Conservation (phyloP, 2,113 vertebrate genomes). For the Anolis carolinensis region DNA sequence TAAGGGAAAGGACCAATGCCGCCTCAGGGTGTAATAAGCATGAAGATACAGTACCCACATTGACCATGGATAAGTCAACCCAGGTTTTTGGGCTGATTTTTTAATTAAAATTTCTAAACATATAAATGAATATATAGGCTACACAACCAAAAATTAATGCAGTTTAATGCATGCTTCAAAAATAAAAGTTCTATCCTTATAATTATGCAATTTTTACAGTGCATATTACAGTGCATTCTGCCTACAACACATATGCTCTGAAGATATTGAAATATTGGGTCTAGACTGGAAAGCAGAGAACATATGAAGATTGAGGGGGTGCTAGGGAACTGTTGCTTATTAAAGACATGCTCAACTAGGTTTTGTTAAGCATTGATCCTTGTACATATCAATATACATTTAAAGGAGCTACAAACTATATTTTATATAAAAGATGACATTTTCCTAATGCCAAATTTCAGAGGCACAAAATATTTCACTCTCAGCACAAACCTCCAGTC, state of each 20-base stretch:
- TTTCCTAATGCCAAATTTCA: neutral
- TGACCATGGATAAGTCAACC: too few species aligned
- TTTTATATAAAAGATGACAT: neutral
- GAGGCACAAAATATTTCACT: neutral
- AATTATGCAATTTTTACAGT: neutral
- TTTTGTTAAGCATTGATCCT: neutral
- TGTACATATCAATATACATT: neutral
- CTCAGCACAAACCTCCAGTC: neutral
- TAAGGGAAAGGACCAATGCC: too few species aligned
- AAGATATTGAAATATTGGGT: neutral
- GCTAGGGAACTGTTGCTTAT: neutral
- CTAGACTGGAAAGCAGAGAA: neutral
- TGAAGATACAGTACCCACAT: too few species aligned
- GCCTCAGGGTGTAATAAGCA: too few species aligned
- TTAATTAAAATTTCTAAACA: too few species aligned
- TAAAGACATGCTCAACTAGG: neutral
- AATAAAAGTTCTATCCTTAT: neutral
- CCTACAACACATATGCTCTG: neutral
- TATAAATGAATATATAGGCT: too few species aligned
- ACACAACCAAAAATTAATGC: neutral
- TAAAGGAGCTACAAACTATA: neutral
- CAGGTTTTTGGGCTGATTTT: too few species aligned
- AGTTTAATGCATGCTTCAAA: neutral
- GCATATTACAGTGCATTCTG: neutral
- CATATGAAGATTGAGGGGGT: neutral